Evolutionary conservation across 2,113 vertebrate genomes (phyloP).

Genomic region (Colistium nudipinnis): DNA sequence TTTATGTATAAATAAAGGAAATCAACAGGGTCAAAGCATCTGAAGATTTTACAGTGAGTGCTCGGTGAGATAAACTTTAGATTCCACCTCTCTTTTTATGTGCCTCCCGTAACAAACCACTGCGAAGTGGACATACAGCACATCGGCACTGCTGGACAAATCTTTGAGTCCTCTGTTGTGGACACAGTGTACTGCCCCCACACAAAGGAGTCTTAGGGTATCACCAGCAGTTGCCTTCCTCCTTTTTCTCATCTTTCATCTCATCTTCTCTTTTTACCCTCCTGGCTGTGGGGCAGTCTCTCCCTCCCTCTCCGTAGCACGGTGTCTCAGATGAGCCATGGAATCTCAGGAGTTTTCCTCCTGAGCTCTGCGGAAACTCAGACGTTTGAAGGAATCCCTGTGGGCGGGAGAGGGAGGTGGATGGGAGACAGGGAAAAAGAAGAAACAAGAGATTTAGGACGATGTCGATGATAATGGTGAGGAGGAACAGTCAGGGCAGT

Average conservation of each 20-base stretch:
- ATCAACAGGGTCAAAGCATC: constrained; percentile 37
- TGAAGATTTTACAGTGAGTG: constrained; percentile 56
- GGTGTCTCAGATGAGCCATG: constrained; percentile 3
- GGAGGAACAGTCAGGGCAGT: background rate
- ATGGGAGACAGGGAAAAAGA: background rate
- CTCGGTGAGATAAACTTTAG: constrained; percentile 49
- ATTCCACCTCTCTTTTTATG: constrained; percentile 24
- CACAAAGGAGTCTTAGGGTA: constrained; percentile 12
- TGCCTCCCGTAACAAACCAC: constrained; percentile 31
- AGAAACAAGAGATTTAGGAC: constrained; percentile 23
- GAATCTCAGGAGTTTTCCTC: constrained; percentile 82
- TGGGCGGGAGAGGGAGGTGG: constrained; percentile 23
- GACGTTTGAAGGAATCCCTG: constrained; percentile 84
- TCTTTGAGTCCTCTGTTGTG: constrained; percentile 14
- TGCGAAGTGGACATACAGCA: constrained; percentile 31
- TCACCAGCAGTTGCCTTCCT: constrained; percentile 37
- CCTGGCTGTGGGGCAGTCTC: constrained; percentile 37
- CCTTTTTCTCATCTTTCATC: constrained; percentile 33
- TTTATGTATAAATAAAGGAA: constrained; percentile 29
- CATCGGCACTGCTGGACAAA: constrained; percentile 35
- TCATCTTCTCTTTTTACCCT: constrained; percentile 33
- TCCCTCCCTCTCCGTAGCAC: constrained; percentile 19
- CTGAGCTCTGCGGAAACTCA: constrained; percentile 80
- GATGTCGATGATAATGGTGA: background rate
- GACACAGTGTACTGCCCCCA: constrained; percentile 16